A percentile compares a stretch with the other conserved stretches of the same genome.
phyloP scores from a whole-genome alignment of 2,888 invertebrate species.

The Ophonus ardosiacus region DNA sequence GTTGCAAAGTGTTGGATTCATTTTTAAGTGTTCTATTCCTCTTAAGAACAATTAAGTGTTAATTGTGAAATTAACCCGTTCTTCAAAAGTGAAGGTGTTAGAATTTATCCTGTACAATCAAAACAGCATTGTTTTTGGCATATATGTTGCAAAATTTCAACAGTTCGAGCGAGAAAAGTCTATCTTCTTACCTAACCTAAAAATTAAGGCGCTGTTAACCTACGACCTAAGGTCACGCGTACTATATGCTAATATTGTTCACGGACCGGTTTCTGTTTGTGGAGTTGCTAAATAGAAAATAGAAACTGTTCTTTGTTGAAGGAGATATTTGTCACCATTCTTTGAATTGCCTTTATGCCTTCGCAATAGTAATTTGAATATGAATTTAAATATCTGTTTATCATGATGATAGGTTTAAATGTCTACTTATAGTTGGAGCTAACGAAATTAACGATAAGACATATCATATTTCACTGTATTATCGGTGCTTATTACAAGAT shows the following conservation, averaged over 20 bases:
- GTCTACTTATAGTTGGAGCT: too few species aligned
- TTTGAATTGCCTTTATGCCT: neutral
- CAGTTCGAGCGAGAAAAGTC: neutral
- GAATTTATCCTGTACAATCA: neutral
- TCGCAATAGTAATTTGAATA: neutral
- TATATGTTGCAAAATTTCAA: conserved; percentile 21
- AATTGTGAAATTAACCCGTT: conserved; percentile 19
- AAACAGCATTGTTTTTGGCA: conserved; percentile 22
- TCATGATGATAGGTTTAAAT: too few species aligned
- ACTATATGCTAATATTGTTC: conserved; percentile 50
- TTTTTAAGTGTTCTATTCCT: conserved; percentile 40
- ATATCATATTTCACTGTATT: too few species aligned
- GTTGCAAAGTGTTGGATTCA: conserved; percentile 24
- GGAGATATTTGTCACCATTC: neutral
- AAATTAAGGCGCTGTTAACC: conserved; percentile 42
- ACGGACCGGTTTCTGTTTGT: conserved; percentile 34
- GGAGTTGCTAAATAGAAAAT: conserved; percentile 35
- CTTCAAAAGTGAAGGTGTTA: conserved; percentile 53
- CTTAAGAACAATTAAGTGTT: conserved; percentile 43
- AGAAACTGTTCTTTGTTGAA: neutral
- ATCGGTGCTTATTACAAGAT: too few species aligned
- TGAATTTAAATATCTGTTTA: neutral
- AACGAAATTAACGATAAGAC: too few species aligned
- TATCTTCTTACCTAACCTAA: conserved; percentile 22
- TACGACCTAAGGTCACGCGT: conserved; percentile 54